Evolutionary conservation across 2,888 invertebrate species (phyloP), one percentile per base, ranked within the genome.

Genomic region (Polyploca ridens): DNA sequence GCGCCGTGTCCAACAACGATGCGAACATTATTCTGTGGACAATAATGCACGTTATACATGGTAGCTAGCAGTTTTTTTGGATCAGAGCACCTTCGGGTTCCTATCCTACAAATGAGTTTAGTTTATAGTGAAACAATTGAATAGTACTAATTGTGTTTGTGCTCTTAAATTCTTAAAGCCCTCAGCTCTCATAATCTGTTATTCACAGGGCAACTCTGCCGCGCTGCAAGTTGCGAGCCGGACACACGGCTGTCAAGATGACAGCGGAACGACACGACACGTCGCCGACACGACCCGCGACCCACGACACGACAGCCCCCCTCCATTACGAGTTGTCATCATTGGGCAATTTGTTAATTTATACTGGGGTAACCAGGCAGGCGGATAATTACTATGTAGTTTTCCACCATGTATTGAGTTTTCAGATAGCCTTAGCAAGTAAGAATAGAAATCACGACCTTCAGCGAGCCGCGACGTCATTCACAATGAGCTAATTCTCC

Each of bases 1-100:
- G 94, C 80, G 95, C 95, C 85, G 94, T 91, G 75, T 96, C 96
- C 83, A 95, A 74, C 67, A 96, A 82, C 82, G 95, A 95, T 83
- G 95, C 94, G 86, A 96, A 95, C 96, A 96, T 95, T 84, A 82
- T 90, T 85, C 90, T 91, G 86, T 2, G 76, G 73, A 77, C 14
- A 72, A 71, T 44, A 54, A 14, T 57, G 54, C n/a, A 46, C n/a
- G 10, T n/a, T 46, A 5, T 44, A 44, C 5, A 46, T 46, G n/a
- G 46, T 46, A 44, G 38, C 35, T 35, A 35, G 4, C 10, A 38
- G 38, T 38, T 10, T 38, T 10, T 38, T 0, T 1, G 10, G 10
- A 0, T 10, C 10, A 7, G 10, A 10, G 10, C 3, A 10, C 10
- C 38, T 38, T 27, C 35, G 35, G 7, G 35, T 35, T 35, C 35